Percentiles rank a stretch among this genome's conserved stretches.
Evolutionary conservation across 2,113 vertebrate genomes (phyloP).

Genomic region (Syngnathus scovelli): DNA sequence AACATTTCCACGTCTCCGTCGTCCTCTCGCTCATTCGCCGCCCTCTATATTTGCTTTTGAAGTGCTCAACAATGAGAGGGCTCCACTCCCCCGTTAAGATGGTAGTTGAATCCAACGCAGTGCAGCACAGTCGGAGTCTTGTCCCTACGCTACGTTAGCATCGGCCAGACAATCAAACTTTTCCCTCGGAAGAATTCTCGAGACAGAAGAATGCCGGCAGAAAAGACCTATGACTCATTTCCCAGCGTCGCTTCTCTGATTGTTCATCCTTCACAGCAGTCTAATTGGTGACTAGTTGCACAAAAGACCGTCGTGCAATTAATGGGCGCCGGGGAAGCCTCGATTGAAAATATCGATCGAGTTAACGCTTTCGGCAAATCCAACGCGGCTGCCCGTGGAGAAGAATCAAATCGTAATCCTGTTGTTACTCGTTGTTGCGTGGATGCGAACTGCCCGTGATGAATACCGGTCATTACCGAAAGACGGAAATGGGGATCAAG

Average conservation of each 20-base stretch:
- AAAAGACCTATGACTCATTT: constrained; percentile 23
- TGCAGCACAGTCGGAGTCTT: constrained; percentile 27
- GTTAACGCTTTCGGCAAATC: constrained; percentile 28
- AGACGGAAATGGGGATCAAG: constrained; percentile 42
- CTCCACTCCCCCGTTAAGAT: constrained; percentile 53
- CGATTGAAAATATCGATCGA: constrained; percentile 32
- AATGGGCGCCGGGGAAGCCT: constrained; percentile 7
- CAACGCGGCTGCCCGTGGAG: neutral
- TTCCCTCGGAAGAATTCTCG: constrained; percentile 32
- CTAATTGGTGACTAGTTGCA: constrained; percentile 12
- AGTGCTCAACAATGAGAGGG: constrained; percentile 64
- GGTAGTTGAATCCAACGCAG: constrained; percentile 37
- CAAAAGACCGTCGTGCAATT: constrained; percentile 25
- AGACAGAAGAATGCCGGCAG: constrained; percentile 20
- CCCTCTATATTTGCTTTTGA: constrained; percentile 52
- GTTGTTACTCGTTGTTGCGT: constrained; percentile 22
- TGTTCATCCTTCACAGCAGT: constrained; percentile 19
- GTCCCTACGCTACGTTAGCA: constrained; percentile 25
- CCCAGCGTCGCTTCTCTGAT: neutral
- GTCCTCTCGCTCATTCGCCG: constrained; percentile 4
- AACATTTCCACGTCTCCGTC: constrained; percentile 27
- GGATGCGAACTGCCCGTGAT: constrained; percentile 7
- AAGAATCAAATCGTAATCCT: constrained; percentile 26
- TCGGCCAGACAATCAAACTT: constrained; percentile 16
- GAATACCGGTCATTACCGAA: constrained; percentile 51